phyloP scores from a whole-genome alignment of 1,140 invertebrate genomes.

The Panonychus citri region DNA sequence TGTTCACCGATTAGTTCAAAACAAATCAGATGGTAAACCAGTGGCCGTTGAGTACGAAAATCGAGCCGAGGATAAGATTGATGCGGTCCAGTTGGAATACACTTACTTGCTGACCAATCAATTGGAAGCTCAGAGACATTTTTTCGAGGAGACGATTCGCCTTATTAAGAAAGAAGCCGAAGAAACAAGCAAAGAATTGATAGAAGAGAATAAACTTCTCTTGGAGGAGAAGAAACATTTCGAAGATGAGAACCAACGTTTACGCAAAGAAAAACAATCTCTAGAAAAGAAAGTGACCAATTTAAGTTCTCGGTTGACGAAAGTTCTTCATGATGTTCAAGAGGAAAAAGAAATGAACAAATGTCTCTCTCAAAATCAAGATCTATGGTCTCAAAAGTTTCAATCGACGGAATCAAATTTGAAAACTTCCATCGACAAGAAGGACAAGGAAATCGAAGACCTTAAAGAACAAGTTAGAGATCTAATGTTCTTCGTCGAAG shows the following conservation, averaged over 20 bases:
- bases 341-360: constrained; percentile 26
- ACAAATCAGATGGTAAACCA: constrained; percentile 89
- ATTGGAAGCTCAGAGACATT: constrained; percentile 72
- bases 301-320: constrained; percentile 10
- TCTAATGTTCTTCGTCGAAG: constrained; percentile 87
- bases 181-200: constrained; percentile 15
- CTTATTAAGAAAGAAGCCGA: constrained; percentile 29
- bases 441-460: constrained; percentile 48
- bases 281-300: constrained; percentile 16
- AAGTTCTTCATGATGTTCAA: constrained; percentile 9
- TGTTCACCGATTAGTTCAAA: constrained; percentile 83
- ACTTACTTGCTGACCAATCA: constrained; percentile 91
- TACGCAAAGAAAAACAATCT: constrained; percentile 15
- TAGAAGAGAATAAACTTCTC: constrained; percentile 14
- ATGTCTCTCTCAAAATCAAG: constrained; percentile 48
- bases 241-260: constrained; percentile 6
- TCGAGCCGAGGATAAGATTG: constrained; percentile 15
- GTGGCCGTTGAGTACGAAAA: constrained; percentile 36
- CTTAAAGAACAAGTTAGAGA: constrained; percentile 76
- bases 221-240: constrained; percentile 14
- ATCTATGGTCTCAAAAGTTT: constrained; percentile 44
- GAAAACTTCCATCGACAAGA: constrained; percentile 28
- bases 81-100: constrained; percentile 35
- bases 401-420: constrained; percentile 36
- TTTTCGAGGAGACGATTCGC: constrained; percentile 63